These are phyloP conservation scores for Drosophila melanogaster DNA, from an alignment of 1,140 invertebrate species.

Conservation along the genomic window Release_6_plus_ISO1_MT NC_004354.4:11924501-11925000, in stretches of 20 bases:
- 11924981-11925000: too few species aligned
- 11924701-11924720: conserved; percentile 80
- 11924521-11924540: conserved; percentile 43
- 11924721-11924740: conserved; percentile 78
- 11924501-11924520: conserved; percentile 8
- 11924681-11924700: conserved; percentile 78
- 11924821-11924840: conserved; percentile 37
- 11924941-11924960: too few species aligned
- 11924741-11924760: conserved; percentile 71
- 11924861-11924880: not conserved
- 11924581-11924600: conserved; percentile 2
- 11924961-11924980: too few species aligned
- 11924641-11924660: conserved; percentile 65
- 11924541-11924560: not conserved
- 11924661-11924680: conserved; percentile 77
- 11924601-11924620: conserved; percentile 1
- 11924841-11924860: not conserved
- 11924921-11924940: too few species aligned
- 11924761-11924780: conserved; percentile 52
- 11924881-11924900: too few species aligned
- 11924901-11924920: too few species aligned
- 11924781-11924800: conserved; percentile 35
- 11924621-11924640: conserved; percentile 34
- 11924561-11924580: not conserved
- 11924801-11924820: not conserved